Base-by-base conservation (phyloP, 2,113 vertebrate genomes). In the Perccottus glenii region DNA sequence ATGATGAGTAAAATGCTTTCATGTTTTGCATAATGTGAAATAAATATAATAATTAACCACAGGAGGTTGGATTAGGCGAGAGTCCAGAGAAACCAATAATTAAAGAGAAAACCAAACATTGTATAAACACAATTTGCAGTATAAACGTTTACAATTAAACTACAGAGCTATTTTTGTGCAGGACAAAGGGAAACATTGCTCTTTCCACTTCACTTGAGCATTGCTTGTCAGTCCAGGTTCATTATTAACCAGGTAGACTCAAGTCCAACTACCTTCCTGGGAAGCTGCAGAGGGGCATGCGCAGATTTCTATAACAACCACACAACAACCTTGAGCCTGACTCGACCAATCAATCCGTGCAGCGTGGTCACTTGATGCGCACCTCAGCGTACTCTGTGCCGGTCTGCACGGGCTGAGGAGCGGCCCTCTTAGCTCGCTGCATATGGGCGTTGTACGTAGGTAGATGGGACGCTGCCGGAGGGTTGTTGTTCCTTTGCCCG, bases 181-280 rank as follows among this genome's bases (percentile, higher is more conserved):
- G n/a, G n/a, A n/a, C n/a, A n/a, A n/a, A n/a, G n/a, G n/a, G n/a
- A n/a, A n/a, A n/a, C n/a, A n/a, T n/a, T n/a, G n/a, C n/a, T n/a
- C n/a, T n/a, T n/a, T n/a, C n/a, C n/a, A n/a, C n/a, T n/a, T n/a
- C n/a, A n/a, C n/a, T n/a, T n/a, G n/a, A n/a, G n/a, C n/a, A n/a
- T n/a, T n/a, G n/a, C 15, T 9, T 4, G 14, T 63, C 15, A 57
- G 10, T 14, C 0, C 46, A 59, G 45, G 70, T 60, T 81, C 60
- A 81, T 73, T 44, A 83, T 86, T 86, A 63, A 67, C 65, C 11
- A 15, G 0, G 3, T 60, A 64, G 66, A 56, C 59, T 58, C 44
- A 46, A 5, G 47, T 42, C 48, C 6, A 47, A 44, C 38, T 27
- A 2, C 19, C 19, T 27, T 27, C 3, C 19, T 27, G 19, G 19